Evolutionary conservation across 2,888 invertebrate species (phyloP), one percentile per base, ranked within the genome.

Genomic region (Lasioglossum pauxillum): DNA sequence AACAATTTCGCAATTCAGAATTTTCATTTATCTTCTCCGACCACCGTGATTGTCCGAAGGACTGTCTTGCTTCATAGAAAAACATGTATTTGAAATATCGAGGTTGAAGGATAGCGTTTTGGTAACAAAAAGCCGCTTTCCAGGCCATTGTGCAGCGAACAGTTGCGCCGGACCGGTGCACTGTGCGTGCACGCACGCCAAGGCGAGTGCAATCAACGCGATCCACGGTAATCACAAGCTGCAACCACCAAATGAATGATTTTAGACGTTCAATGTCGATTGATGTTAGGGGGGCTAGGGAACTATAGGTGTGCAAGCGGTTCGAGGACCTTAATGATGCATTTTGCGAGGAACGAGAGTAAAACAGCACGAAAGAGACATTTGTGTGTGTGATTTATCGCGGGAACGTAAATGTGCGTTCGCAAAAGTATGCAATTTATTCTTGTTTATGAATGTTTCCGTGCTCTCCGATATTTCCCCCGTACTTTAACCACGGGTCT

Each of bases 161-260:
- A 53, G 75, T 67, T 77, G 72, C 83, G 35, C 75, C 67, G 35
- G 10, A 19, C 35, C 31, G 31, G 16, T 31, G 67, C 67, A 2
- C 67, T 2, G 19, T 35, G 46, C 75, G 78, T 71, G 75, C 78
- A 79, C 77, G 82, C 86, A 67, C 67, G 73, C 27, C 69, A 72
- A 73, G 67, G 60, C 73, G 64, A 78, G 35, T 46, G 72, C 67
- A 76, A 78, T 82, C 80, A 77, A 69, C 35, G 69, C 78, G 31
- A 44, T 5, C 64, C 57, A 49, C 76, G 53, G 77, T 86, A 86
- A 86, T 86, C 57, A 78, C 82, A 86, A 79, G 69, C 35, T 84
- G 67, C 69, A 64, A 53, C n/a, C 75, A 53, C 74, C 44, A 76
- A 78, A 80, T 41, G n/a, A 23, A 46, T 74, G 78, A 80, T 81